Percentiles rank a stretch among this genome's conserved stretches.
Evolutionary conservation across 2,888 invertebrate genomes (phyloP).

Genomic region (Prosapia bicincta): DNA sequence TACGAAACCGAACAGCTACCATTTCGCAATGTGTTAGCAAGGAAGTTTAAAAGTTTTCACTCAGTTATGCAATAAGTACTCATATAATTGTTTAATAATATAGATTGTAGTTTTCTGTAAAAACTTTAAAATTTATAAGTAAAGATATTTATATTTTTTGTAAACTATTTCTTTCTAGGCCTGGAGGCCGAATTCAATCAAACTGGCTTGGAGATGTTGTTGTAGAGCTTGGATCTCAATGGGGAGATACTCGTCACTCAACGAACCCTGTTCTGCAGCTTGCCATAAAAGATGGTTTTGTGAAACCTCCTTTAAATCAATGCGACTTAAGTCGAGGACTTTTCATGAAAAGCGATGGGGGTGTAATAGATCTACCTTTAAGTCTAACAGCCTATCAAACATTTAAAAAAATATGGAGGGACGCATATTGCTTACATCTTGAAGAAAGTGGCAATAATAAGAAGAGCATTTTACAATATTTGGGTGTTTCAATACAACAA

Average conservation of each 20-base stretch:
- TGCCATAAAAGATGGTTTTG: constrained; percentile 63
- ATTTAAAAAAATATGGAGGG: constrained; percentile 63
- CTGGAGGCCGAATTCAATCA: constrained; percentile 73
- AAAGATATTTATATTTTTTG: too few relatives aligned
- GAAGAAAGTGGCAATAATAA: constrained; percentile 6
- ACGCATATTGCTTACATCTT: constrained; percentile 48
- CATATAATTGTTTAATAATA: too few relatives aligned
- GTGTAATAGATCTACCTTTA: constrained; percentile 60
- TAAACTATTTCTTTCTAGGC: constrained; percentile 48
- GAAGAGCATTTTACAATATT: constrained; percentile 40
- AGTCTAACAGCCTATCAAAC: constrained; percentile 63
- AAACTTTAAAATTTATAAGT: too few relatives aligned
- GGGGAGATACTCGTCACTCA: constrained; percentile 65
- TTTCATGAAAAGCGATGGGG: constrained; percentile 66
- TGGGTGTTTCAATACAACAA: constrained; percentile 63
- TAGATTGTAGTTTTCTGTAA: too few relatives aligned
- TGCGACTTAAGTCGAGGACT: constrained; percentile 53
- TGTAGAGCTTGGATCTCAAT: constrained; percentile 71
- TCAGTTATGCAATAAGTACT: too few relatives aligned
- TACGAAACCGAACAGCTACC: too few relatives aligned
- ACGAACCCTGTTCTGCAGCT: constrained; percentile 66
- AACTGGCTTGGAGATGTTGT: constrained; percentile 71
- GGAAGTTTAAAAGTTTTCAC: too few relatives aligned
- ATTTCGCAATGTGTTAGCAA: too few relatives aligned
- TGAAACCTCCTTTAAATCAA: constrained; percentile 50